Base-by-base conservation (phyloP, 2,113 vertebrate species). In the Hippocampus abdominalis region DNA sequence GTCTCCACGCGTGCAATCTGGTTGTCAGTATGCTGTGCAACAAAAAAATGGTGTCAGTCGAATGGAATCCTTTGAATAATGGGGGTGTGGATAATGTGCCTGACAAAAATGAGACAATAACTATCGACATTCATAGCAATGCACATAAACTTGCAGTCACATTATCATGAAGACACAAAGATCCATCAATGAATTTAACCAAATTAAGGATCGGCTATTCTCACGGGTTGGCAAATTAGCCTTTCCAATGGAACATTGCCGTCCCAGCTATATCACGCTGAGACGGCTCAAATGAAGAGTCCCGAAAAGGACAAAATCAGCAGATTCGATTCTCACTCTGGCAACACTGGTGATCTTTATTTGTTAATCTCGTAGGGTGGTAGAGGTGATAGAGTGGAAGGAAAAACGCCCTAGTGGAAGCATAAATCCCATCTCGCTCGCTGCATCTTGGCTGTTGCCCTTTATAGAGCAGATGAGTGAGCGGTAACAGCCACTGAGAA, bases 271-370 rank as follows among this genome's bases (percentile, higher is more conserved):
- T 21, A 57, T 25, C n/a, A 57, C 25, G 9, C 13, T 4, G 4
- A 49, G 16, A 49, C 3, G 18, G 16, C 48, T 49, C 48, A 49
- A 49, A 18, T 49, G 1, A 49, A 20, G 48, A 21, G 16, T 20
- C 48, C 20, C 3, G 7, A 49, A 49, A 49, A 49, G 20, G 20
- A 49, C 16, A 20, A 49, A 49, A 49, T 49, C 48, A 8, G 48
- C 48, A 49, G 18, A 54, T 54, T 18, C 8, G 25, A 13, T 29
- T 32, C 71, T 70, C 54, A 64, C 64, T 48, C 71, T 72, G 72
- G 70, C 65, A 83, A 80, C 76, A 16, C 27, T 27, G 27, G 44
- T 79, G 72, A 83, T 79, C 74, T 79, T 12, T 44, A 81, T 73
- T 70, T 6, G 42, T 36, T 69, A 61, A 81, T 75, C 77, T 71